Conservation (phyloP, 2,113 vertebrate genomes). For the Phylloscopus trochilus region DNA sequence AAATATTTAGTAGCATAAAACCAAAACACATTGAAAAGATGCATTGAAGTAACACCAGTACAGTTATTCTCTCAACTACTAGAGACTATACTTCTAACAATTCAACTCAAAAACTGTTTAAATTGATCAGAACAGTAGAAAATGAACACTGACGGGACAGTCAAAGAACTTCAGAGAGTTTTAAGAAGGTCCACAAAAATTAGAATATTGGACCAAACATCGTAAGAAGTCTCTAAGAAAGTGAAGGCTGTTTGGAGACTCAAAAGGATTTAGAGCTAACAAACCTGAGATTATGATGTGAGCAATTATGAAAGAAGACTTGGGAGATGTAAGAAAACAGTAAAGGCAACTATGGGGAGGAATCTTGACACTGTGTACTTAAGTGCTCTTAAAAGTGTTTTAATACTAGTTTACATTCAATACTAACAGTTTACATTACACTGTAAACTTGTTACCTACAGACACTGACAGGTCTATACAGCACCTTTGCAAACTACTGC, state of each 20-base stretch:
- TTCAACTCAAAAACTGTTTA: not conserved
- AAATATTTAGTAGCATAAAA: not conserved
- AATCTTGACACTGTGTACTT: not conserved
- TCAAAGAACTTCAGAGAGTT: not conserved
- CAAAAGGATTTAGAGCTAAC: not conserved
- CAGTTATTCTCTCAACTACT: not conserved
- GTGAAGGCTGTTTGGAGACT: not conserved
- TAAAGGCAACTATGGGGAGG: not conserved
- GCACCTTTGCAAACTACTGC: not conserved
- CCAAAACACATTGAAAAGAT: not conserved
- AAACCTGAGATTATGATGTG: not conserved
- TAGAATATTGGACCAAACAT: not conserved
- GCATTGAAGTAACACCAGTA: not conserved
- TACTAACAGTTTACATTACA: not conserved
- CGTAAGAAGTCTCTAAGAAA: not conserved
- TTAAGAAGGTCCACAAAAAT: not conserved
- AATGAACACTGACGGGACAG: not conserved
- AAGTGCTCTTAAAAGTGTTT: not conserved
- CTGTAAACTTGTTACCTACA: not conserved
- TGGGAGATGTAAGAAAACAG: not conserved
- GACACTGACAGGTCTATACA: too few relatives aligned
- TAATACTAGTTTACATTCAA: not conserved
- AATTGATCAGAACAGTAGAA: not conserved
- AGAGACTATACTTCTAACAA: not conserved
- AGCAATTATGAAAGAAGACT: not conserved